These are phyloP conservation scores for Strigamia transsilvanica DNA, from an alignment of 2,888 invertebrate genomes.

Conservation along the genomic window DNA sequence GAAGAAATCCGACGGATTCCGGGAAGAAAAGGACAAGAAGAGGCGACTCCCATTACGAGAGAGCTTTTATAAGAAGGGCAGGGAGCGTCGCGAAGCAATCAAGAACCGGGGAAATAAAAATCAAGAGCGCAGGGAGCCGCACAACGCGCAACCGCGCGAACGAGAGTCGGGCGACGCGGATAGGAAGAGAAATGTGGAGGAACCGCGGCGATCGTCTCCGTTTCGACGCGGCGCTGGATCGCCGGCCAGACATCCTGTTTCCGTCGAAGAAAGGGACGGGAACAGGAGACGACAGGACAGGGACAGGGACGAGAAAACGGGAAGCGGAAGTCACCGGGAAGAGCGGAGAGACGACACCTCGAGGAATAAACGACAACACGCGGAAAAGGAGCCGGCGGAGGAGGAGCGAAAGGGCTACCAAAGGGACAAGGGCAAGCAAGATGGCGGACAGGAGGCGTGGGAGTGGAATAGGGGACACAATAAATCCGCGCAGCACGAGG, in stretches of 20 bases:
- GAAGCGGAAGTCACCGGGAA: background rate
- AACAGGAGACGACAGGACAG: background rate
- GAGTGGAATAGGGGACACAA: background rate
- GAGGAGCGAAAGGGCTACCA: background rate
- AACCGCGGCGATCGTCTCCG: background rate
- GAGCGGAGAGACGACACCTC: background rate
- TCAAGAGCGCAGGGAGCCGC: background rate
- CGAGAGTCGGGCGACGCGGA: background rate
- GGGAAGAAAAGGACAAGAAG: background rate
- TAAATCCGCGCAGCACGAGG: background rate
- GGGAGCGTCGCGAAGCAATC: background rate
- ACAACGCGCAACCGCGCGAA: background rate
- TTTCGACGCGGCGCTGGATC: slow-evolving; percentile 3
- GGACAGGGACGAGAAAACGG: background rate
- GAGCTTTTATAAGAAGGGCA: background rate
- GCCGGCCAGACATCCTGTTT: background rate
- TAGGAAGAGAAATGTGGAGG: background rate
- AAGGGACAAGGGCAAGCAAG: background rate
- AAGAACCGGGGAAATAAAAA: background rate
- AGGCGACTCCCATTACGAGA: background rate
- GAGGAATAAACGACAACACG: background rate
- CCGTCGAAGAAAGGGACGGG: background rate
- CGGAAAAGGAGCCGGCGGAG: background rate
- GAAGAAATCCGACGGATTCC: no score
- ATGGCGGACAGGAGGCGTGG: background rate